Conservation (phyloP, 2,888 invertebrate species). For the Teleiodes luculella region DNA sequence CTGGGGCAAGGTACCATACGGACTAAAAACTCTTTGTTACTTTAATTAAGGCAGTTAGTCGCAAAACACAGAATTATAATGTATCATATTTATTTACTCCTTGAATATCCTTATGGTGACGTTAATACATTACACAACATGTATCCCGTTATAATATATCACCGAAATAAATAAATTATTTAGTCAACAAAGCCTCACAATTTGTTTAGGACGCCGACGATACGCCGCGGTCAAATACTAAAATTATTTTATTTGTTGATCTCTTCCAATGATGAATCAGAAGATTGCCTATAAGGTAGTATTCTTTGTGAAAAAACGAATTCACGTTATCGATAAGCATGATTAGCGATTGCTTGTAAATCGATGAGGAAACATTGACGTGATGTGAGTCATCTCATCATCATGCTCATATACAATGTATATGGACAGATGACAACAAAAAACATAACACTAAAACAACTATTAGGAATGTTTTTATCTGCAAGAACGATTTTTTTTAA, state of each 20-base stretch:
- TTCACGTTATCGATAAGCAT: conserved; percentile 7
- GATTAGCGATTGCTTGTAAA: conserved; percentile 5
- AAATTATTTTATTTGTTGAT: not conserved
- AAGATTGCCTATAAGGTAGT: not conserved
- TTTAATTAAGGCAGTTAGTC: no score
- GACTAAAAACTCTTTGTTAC: conserved; percentile 6
- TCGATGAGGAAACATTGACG: conserved; percentile 5
- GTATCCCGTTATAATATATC: not conserved
- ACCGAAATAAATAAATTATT: not conserved
- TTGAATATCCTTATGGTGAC: not conserved
- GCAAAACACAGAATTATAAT: no score
- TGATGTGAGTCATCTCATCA: conserved; percentile 4
- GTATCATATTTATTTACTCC: not conserved
- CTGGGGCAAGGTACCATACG: not conserved
- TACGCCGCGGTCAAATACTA: not conserved
- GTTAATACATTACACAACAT: not conserved
- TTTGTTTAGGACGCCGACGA: no score
- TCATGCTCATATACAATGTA: no score
- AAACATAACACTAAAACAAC: not conserved
- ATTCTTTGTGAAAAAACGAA: not conserved
- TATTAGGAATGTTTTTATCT: not conserved
- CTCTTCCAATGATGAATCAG: not conserved
- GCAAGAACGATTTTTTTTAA: not conserved
- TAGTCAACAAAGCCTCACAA: not conserved
- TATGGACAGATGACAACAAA: not conserved